A percentile compares a stretch with the other conserved stretches of the same genome.
Evolutionary conservation across 1,140 invertebrate species (phyloP).

Genomic region (Meteorus sp.): DNA sequence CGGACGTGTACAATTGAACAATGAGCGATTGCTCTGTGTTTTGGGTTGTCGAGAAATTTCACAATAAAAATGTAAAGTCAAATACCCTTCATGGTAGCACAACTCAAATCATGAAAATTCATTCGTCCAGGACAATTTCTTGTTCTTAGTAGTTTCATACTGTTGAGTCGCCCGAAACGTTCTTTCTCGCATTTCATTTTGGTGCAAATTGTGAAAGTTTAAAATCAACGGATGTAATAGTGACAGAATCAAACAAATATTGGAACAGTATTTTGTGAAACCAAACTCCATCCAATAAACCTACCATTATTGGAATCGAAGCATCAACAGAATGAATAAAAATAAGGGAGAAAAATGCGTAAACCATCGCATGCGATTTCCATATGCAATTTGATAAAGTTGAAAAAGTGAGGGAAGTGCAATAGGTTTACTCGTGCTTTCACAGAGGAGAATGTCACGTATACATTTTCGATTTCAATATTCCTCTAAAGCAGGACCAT

Average conservation of each 20-base stretch:
- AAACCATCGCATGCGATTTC: slow-evolving; percentile 1
- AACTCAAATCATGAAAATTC: too few relatives aligned
- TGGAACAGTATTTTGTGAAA: slow-evolving; percentile 24
- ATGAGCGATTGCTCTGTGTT: slow-evolving; percentile 12
- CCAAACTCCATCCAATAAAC: slow-evolving; percentile 17
- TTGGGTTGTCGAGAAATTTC: slow-evolving; percentile 14
- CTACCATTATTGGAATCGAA: slow-evolving; percentile 1
- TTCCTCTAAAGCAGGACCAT: slow-evolving; percentile 2
- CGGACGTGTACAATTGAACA: background rate
- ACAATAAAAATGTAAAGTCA: too few relatives aligned
- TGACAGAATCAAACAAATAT: slow-evolving; percentile 14
- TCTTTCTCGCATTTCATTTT: too few relatives aligned
- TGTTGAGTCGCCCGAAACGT: too few relatives aligned
- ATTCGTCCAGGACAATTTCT: too few relatives aligned
- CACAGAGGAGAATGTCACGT: background rate
- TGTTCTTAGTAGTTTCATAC: too few relatives aligned
- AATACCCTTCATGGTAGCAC: too few relatives aligned
- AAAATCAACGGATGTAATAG: too few relatives aligned
- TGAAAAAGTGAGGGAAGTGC: too few relatives aligned
- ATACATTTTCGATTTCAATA: slow-evolving; percentile 9
- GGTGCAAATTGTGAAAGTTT: too few relatives aligned
- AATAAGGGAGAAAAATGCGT: slow-evolving; percentile 18
- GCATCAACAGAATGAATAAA: too few relatives aligned
- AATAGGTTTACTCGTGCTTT: background rate
- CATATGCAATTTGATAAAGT: slow-evolving; percentile 1